These are phyloP conservation scores for Cyclophora punctaria DNA, from an alignment of 2,888 invertebrate species.

Conservation along the genomic window DNA sequence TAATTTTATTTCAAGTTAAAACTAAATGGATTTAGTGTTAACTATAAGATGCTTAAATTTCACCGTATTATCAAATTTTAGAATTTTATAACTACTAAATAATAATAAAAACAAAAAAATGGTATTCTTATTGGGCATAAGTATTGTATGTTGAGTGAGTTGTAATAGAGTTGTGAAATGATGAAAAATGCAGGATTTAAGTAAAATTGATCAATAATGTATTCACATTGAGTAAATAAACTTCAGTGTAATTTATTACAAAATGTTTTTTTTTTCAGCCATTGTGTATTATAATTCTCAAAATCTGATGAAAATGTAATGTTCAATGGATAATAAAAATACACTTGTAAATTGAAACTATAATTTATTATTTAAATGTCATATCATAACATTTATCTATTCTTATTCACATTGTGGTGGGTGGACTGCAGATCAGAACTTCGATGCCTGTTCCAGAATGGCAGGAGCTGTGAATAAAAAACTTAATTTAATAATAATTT, in stretches of 20 bases:
- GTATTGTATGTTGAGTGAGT: conserved; percentile 65
- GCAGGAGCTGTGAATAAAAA: conserved; percentile 53
- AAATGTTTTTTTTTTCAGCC: conserved; percentile 29
- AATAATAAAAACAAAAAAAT: conserved; percentile 40
- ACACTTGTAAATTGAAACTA: not conserved
- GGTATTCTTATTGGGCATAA: conserved; percentile 46
- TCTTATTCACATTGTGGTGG: too few relatives aligned
- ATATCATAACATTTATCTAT: not conserved
- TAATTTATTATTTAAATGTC: not conserved
- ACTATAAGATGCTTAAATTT: conserved; percentile 71
- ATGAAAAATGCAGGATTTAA: conserved; percentile 44
- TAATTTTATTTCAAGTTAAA: conserved; percentile 58
- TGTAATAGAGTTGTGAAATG: conserved; percentile 62
- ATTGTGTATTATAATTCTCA: too few relatives aligned
- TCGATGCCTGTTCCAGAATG: conserved; percentile 43
- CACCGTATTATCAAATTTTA: conserved; percentile 66
- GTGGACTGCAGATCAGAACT: conserved; percentile 5
- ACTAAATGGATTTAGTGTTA: conserved; percentile 69
- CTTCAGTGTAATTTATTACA: conserved; percentile 75
- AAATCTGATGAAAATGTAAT: too few relatives aligned
- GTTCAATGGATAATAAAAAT: too few relatives aligned
- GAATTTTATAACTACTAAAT: conserved; percentile 62
- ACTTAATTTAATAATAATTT: not conserved
- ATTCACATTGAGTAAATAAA: conserved; percentile 71
- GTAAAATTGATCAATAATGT: conserved; percentile 64